Conservation (phyloP, 2,113 vertebrate genomes). For the Otus sunia region DNA sequence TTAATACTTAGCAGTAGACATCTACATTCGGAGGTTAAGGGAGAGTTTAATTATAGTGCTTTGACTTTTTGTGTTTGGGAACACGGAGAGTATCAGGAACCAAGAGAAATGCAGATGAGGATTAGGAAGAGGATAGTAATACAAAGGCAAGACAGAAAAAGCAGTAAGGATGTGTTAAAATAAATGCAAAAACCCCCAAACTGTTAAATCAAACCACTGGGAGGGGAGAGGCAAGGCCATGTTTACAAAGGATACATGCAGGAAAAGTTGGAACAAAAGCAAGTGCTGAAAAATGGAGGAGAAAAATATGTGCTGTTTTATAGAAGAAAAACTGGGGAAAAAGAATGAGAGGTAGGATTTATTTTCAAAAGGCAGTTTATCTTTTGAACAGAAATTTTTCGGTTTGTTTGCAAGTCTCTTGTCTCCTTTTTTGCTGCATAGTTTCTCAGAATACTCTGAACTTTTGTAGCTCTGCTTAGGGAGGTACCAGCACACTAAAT, state of each 20-base stretch:
- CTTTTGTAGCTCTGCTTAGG: background rate
- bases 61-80: background rate
- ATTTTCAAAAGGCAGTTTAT: background rate
- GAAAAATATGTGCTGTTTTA: background rate
- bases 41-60: background rate
- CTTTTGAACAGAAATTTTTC: background rate
- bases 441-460: background rate
- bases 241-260: fast-evolving
- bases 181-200: background rate
- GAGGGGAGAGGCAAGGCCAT: background rate
- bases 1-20: background rate
- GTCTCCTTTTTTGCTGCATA: background rate
- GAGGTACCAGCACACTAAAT: background rate
- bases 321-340: background rate
- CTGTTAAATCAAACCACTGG: background rate
- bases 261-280: background rate
- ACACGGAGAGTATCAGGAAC: background rate
- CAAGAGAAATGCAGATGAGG: background rate
- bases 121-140: background rate
- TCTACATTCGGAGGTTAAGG: background rate
- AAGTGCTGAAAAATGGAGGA: background rate
- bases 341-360: background rate
- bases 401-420: background rate
- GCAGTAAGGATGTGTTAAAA: background rate
- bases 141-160: background rate